A percentile compares a stretch with the other conserved stretches of the same genome.
phyloP scores from a whole-genome alignment of 2,113 vertebrate species.

The Pituophis catenifer region DNA sequence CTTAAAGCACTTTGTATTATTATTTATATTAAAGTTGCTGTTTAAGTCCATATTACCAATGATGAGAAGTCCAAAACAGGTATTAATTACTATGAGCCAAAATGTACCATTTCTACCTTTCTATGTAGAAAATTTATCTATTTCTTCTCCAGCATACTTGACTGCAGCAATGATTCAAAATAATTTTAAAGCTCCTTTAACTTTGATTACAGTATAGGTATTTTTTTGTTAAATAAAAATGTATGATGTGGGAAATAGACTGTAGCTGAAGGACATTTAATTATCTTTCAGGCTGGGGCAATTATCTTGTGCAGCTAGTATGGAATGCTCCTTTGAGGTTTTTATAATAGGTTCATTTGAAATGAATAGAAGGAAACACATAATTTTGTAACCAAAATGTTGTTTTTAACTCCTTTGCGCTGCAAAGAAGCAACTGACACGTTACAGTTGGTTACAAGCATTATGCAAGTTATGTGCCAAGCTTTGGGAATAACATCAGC shows the following conservation, averaged over 20 bases:
- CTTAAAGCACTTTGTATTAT: not conserved
- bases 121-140: not conserved
- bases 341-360: constrained; percentile 1
- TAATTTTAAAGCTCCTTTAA: not conserved
- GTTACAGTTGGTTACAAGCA: not conserved
- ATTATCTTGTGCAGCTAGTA: not conserved
- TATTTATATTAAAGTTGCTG: not conserved
- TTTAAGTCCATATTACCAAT: not conserved
- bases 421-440: not conserved
- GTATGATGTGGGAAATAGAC: not conserved
- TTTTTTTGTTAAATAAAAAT: constrained; percentile 19
- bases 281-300: not conserved
- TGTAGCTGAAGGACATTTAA: not conserved
- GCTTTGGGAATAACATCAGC: not conserved
- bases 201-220: not conserved
- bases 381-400: constrained; percentile 4
- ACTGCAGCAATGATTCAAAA: not conserved
- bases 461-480: not conserved
- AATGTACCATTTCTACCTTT: not conserved
- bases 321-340: not conserved
- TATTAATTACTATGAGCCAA: not conserved
- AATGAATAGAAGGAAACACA: constrained; percentile 4
- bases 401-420: not conserved
- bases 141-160: not conserved
- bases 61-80: not conserved